Evolutionary conservation across 2,113 vertebrate genomes (phyloP).

Genomic region (Cebus imitator): DNA sequence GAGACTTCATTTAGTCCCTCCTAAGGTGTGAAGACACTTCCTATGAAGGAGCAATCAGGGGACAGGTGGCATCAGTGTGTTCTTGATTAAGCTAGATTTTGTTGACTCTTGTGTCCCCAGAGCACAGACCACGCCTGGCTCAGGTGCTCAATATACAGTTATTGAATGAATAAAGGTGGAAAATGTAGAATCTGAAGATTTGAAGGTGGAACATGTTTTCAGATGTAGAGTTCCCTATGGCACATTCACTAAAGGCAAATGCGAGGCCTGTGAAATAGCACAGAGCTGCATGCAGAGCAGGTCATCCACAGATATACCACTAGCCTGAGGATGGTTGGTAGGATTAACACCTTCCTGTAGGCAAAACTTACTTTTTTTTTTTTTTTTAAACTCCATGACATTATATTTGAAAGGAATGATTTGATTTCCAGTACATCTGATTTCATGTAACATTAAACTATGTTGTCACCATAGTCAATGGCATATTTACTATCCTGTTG

Average conservation of each 20-base stretch:
- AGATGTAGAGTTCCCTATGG: no score
- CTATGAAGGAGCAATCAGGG: background rate
- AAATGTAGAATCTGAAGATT: background rate
- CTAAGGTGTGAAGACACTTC: background rate
- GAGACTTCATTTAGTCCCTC: background rate
- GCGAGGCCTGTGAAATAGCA: no score
- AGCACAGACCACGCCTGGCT: background rate
- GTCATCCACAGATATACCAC: accelerated
- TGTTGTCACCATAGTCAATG: background rate
- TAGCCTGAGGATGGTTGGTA: background rate
- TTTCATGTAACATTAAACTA: background rate
- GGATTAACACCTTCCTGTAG: background rate
- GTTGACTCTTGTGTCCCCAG: background rate
- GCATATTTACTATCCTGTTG: background rate
- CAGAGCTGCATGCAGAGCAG: background rate
- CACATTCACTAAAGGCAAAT: accelerated
- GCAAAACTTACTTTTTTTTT: background rate
- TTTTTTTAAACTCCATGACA: background rate
- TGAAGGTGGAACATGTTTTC: background rate
- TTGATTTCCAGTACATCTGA: background rate
- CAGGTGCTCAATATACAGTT: background rate
- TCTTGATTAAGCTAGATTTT: background rate
- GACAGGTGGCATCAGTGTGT: background rate
- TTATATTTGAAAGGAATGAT: background rate
- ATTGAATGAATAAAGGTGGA: background rate